These are phyloP conservation scores for Berghia stephanieae DNA, from an alignment of 1,140 invertebrate species.

Conservation along the genomic window DNA sequence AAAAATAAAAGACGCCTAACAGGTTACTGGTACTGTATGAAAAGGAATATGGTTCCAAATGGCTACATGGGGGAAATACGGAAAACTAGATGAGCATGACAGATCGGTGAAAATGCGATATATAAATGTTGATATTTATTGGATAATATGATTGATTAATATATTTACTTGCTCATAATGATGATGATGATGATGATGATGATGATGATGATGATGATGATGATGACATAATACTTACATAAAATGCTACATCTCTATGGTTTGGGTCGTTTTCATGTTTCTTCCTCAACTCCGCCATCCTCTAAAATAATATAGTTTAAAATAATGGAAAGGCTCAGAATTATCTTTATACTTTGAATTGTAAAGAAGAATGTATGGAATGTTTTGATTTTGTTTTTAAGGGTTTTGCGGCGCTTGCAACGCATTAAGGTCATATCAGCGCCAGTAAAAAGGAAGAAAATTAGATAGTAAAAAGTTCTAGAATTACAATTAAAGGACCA, in stretches of 20 bases:
- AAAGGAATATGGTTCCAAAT: too few species aligned
- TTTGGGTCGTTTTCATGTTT: slow-evolving; percentile 53
- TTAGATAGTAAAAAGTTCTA: too few species aligned
- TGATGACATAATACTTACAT: slow-evolving; percentile 52
- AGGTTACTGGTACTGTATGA: too few species aligned
- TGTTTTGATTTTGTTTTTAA: too few species aligned
- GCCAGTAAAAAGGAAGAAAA: too few species aligned
- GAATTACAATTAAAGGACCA: too few species aligned
- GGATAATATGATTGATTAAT: neutral
- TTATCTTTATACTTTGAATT: neutral
- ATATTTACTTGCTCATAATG: neutral
- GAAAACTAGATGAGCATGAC: neutral
- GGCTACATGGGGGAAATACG: neutral
- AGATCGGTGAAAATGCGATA: neutral
- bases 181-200: slow-evolving; percentile 42
- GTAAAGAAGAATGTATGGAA: neutral
- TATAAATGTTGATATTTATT: too few species aligned
- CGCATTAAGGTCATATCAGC: too few species aligned
- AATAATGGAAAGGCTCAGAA: neutral
- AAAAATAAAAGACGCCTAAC: too few species aligned
- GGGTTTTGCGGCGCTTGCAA: too few species aligned
- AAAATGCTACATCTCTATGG: slow-evolving; percentile 51
- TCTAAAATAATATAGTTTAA: slow-evolving; percentile 39
- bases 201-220: slow-evolving; percentile 38
- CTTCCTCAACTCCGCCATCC: slow-evolving; percentile 59